Conservation (phyloP, 1,140 invertebrate genomes). For the Eciton burchellii region DNA sequence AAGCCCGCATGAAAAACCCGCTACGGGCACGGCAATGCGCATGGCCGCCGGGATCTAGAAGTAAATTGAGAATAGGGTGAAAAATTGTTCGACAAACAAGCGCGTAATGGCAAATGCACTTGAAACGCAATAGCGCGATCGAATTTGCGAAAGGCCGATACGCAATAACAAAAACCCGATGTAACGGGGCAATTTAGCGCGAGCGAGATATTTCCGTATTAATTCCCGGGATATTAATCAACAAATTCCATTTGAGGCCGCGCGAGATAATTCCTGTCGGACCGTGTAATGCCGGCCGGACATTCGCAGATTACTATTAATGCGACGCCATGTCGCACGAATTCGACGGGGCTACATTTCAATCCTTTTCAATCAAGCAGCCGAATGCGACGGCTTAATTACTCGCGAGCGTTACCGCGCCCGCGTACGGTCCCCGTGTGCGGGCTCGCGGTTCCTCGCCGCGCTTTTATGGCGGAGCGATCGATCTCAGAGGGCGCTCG, state of each 20-base stretch:
- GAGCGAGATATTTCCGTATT: constrained; percentile 37
- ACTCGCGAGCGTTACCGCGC: constrained; percentile 39
- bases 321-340: constrained; percentile 25
- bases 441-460: constrained; percentile 38
- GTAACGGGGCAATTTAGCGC: constrained; percentile 40
- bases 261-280: constrained; percentile 46
- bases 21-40: not conserved
- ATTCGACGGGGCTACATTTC: constrained; percentile 58
- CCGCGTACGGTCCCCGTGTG: constrained; percentile 42
- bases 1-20: constrained; percentile 18
- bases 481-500: constrained; percentile 32
- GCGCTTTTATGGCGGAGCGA: constrained; percentile 31
- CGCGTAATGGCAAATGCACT: constrained; percentile 49
- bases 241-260: constrained; percentile 62
- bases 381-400: constrained; percentile 58
- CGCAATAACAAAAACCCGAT: constrained; percentile 58
- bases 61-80: constrained; percentile 33
- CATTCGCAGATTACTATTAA: constrained; percentile 59
- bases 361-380: constrained; percentile 60
- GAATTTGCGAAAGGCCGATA: constrained; percentile 54
- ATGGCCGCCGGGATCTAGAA: constrained; percentile 6
- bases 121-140: constrained; percentile 37
- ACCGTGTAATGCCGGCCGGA: constrained; percentile 51
- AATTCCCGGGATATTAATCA: constrained; percentile 67
- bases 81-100: constrained; percentile 29